Conservation (phyloP, 2,888 invertebrate species). For the Sesamia inferens region DNA sequence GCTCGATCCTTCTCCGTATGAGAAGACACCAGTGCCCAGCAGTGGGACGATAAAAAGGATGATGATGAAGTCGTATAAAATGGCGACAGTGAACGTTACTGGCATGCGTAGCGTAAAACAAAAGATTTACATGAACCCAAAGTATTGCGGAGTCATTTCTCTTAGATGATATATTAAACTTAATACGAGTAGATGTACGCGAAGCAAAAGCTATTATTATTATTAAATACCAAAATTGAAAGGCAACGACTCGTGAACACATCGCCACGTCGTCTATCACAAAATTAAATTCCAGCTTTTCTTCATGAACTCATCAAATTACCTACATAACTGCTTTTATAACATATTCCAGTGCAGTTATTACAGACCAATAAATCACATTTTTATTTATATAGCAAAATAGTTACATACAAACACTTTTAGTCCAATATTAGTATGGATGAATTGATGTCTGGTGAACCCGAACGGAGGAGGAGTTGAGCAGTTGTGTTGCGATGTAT, state of each 20-base stretch:
- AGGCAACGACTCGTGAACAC: not conserved
- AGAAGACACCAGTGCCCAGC: too few relatives aligned
- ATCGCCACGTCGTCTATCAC: not conserved
- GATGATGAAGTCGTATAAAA: not conserved
- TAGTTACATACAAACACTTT: not conserved
- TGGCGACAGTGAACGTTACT: not conserved
- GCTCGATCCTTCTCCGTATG: too few relatives aligned
- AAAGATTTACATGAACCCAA: not conserved
- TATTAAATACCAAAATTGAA: conserved; percentile 6
- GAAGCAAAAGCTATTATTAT: not conserved
- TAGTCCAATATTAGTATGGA: not conserved
- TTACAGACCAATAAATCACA: not conserved
- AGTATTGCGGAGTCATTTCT: not conserved
- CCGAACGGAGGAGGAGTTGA: too few relatives aligned
- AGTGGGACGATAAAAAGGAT: too few relatives aligned
- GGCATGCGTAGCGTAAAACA: not conserved
- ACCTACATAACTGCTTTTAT: conserved; percentile 3
- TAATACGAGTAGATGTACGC: too few relatives aligned
- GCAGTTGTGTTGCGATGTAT: too few relatives aligned
- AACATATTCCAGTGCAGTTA: not conserved
- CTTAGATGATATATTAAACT: not conserved
- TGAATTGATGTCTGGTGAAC: too few relatives aligned
- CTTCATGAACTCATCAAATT: conserved; percentile 8
- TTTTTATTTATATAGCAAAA: not conserved
- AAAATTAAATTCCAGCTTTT: conserved; percentile 28